Evolutionary conservation across 2,797 vertebrate species (phyloP), one percentile per base, ranked within the genome.

Genomic region (Spheniscus humboldti): DNA sequence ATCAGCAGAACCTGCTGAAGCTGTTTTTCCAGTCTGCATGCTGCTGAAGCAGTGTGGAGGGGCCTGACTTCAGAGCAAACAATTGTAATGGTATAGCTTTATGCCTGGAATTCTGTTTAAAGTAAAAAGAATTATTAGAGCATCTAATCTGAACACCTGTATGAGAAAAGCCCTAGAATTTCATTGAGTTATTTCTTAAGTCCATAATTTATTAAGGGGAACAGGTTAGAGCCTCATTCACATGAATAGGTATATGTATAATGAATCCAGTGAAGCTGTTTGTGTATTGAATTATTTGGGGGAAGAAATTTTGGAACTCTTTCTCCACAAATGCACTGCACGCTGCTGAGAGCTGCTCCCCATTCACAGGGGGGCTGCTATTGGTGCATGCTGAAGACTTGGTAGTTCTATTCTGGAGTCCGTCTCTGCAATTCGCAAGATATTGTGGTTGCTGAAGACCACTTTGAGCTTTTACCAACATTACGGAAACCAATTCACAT

Each of bases 331-430:
- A 10, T 0, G 1, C 47, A 30, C 13, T 81, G 33, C 18, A 60
- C 3, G 16, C 17, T 0, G 0, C 28, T 68, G 41, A 48, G 11
- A 82, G 4, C 24, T 82, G 12, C 27, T 92, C 28, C 2, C 0
- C 11, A 4, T 72, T 87, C 59, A 43, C 9, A 60, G 4, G n/a
- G 13, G 16, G 77, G 11, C 19, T 10, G 4, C 27, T 90, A 13
- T 24, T 78, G 41, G 35, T 52, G 12, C 11, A 50, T 0, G 8
- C 18, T n/a, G 43, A 82, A 72, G 31, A 53, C 8, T 24, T 48
- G 6, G 10, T 35, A 45, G 23, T 27, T 80, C 14, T 63, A 6
- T 63, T 94, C 86, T 56, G 30, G 14, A 2, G 2, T 67, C 16
- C 7, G 4, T 71, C 35, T 41, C 27, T 71, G 5, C 18, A 74